phyloP scores from a whole-genome alignment of 2,113 vertebrate genomes.

The Meles meles region DNA sequence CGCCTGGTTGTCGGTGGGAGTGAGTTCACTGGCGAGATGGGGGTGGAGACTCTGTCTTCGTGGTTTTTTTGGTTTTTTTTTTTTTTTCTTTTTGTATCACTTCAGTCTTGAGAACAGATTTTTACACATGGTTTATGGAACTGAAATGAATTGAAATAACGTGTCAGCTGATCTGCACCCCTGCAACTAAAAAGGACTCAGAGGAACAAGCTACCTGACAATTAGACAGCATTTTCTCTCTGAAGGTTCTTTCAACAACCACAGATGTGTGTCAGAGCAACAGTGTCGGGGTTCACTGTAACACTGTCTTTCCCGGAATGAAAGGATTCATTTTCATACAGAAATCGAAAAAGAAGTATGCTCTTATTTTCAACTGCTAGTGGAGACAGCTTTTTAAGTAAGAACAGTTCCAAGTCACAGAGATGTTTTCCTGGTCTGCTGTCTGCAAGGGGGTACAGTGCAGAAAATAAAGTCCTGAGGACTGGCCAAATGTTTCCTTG shows the following conservation, averaged over 20 bases:
- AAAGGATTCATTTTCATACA: slow-evolving; percentile 64
- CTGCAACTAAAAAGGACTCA: not conserved
- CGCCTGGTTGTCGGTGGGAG: not conserved
- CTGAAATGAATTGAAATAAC: slow-evolving; percentile 54
- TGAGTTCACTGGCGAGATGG: not conserved
- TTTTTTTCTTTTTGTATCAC: not conserved
- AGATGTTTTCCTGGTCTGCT: not conserved
- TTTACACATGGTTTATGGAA: slow-evolving; percentile 44
- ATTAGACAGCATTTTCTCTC: slow-evolving; percentile 63
- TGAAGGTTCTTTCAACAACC: slow-evolving; percentile 52
- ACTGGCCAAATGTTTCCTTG: not conserved
- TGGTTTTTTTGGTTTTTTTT: not conserved
- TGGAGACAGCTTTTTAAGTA: slow-evolving; percentile 51
- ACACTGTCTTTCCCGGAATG: slow-evolving; percentile 61
- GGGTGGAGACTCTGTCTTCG: not conserved
- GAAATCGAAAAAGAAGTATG: slow-evolving; percentile 55
- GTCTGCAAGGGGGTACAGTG: not conserved
- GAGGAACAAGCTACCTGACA: slow-evolving; percentile 12
- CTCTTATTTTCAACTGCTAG: slow-evolving; percentile 57
- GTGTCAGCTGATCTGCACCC: slow-evolving; percentile 50
- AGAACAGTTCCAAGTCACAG: not conserved
- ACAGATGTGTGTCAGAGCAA: slow-evolving; percentile 56
- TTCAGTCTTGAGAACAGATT: slow-evolving; percentile 43
- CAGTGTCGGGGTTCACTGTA: slow-evolving; percentile 62
- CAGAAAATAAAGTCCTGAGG: not conserved